Evolutionary conservation across 2,888 invertebrate genomes (phyloP).

Genomic region (Platerodrilus igneus): DNA sequence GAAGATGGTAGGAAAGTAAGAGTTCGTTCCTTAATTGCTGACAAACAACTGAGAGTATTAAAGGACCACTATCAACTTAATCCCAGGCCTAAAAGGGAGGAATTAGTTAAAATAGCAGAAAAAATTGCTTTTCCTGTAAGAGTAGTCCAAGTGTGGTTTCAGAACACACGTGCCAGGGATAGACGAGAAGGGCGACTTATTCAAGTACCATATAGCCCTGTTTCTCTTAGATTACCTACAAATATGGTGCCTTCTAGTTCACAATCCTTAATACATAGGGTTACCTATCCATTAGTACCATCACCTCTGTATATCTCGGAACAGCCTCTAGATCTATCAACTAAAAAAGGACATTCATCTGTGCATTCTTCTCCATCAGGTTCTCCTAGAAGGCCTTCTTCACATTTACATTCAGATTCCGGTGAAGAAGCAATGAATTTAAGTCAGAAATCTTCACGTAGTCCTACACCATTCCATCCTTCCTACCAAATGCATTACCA

Average conservation of each 20-base stretch:
- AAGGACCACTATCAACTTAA: conserved; percentile 87
- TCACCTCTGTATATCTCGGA: conserved; percentile 49
- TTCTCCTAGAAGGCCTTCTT: conserved; percentile 60
- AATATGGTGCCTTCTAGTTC: conserved; percentile 40
- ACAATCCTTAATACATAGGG: conserved; percentile 29
- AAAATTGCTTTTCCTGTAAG: conserved; percentile 69
- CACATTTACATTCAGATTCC: conserved; percentile 58
- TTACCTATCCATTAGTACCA: conserved; percentile 23
- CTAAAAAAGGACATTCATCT: conserved; percentile 64
- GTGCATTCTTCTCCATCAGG: conserved; percentile 57
- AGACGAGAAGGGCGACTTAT: conserved; percentile 62
- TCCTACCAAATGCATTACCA: conserved; percentile 52
- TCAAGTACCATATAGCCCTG: conserved; percentile 47
- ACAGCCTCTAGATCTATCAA: conserved; percentile 87
- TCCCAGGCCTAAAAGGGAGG: conserved; percentile 90
- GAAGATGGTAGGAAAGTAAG: conserved; percentile 73
- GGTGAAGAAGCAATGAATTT: conserved; percentile 73
- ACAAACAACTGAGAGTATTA: conserved; percentile 85
- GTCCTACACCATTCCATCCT: conserved; percentile 56
- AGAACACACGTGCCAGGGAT: conserved; percentile 88
- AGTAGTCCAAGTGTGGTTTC: conserved; percentile 94
- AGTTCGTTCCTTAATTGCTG: conserved; percentile 89
- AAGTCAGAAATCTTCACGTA: conserved; percentile 65
- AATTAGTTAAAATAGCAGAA: conserved; percentile 84
- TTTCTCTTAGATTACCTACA: conserved; percentile 30